phyloP scores from a whole-genome alignment of 53 echinoderm and acorn worm genomes.

The Holothuria scabra region DNA sequence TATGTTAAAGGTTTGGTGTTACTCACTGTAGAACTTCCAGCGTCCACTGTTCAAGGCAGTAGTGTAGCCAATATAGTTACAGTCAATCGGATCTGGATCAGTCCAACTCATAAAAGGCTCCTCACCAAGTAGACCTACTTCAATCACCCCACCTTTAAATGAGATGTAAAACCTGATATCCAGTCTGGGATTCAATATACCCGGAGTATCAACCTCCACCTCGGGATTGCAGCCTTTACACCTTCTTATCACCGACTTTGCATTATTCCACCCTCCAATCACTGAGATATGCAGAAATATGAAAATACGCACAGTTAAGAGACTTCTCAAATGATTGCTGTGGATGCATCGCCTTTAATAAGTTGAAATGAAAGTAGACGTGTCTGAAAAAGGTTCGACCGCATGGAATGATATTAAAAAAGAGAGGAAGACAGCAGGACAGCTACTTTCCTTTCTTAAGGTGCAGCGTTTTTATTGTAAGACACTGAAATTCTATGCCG shows the following conservation, averaged over 20 bases:
- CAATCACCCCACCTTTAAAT: constrained; percentile 63
- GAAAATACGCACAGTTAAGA: too few relatives aligned
- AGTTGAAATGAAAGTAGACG: too few relatives aligned
- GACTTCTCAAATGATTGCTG: too few relatives aligned
- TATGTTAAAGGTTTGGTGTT: too few relatives aligned
- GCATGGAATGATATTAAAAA: too few relatives aligned
- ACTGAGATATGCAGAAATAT: neutral
- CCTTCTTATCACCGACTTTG: constrained; percentile 34
- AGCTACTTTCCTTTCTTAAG: too few relatives aligned
- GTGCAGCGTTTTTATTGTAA: too few relatives aligned
- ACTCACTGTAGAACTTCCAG: constrained; percentile 49
- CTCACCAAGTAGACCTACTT: constrained; percentile 65
- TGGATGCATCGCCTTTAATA: too few relatives aligned
- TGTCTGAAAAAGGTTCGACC: too few relatives aligned
- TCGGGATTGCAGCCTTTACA: constrained; percentile 45
- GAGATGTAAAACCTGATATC: constrained; percentile 74
- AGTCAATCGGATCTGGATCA: constrained; percentile 62
- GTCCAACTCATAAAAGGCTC: constrained; percentile 68
- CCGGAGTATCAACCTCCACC: constrained; percentile 59
- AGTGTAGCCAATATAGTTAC: constrained; percentile 74
- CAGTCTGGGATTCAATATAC: constrained; percentile 46
- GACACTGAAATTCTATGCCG: too few relatives aligned
- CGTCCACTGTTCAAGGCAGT: constrained; percentile 53
- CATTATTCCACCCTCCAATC: constrained; percentile 41
- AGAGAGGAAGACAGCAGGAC: too few relatives aligned